Evolutionary conservation across 2,797 vertebrate genomes (phyloP), one percentile per base, ranked within the genome.

Genomic region (Diceros bicornis): DNA sequence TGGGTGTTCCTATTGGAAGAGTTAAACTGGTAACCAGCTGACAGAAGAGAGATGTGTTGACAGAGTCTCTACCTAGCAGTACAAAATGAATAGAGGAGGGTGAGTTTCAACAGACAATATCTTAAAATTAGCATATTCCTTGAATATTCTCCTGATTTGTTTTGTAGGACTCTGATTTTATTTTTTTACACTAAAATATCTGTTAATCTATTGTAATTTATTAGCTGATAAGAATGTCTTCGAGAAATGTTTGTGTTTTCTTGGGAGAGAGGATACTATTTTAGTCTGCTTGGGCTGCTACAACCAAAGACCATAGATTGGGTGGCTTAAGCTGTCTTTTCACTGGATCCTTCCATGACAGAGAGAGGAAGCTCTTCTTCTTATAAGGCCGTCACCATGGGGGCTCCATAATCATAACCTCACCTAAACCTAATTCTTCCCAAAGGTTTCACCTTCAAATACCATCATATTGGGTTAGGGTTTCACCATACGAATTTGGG

Each of bases 81-180:
- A 72, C 7, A 92, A 41, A 89, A 55, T 6, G 1, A 75, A 66
- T 27, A 41, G 10, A 71, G 29, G 75, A 84, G 2, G 6, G 6
- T 61, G 21, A 69, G 1, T 4, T 71, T 69, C 66, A 59, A 52
- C 4, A 82, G 23, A 44, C 20, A 82, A 20, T 41, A 25, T 12
- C 17, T 93, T 66, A 41, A 93, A 89, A 91, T 68, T n/a, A 78
- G 32, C n/a, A 17, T 34, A 77, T 64, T 71, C 6, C 71, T 27
- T 59, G 0, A 68, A 77, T 34, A 21, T 1, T 21, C 11, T 66
- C 4, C 18, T 32, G 18, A 37, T 34, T 57, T 88, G 11, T 93
- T 72, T 61, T 23, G 82, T 82, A 89, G 2, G 34, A 29, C 4
- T 32, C 11, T 57, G 47, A 68, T 78, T 93, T 78, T 50, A 72